Base-by-base conservation (phyloP, 2,797 vertebrate species). In the Halcyon leucocephala region DNA sequence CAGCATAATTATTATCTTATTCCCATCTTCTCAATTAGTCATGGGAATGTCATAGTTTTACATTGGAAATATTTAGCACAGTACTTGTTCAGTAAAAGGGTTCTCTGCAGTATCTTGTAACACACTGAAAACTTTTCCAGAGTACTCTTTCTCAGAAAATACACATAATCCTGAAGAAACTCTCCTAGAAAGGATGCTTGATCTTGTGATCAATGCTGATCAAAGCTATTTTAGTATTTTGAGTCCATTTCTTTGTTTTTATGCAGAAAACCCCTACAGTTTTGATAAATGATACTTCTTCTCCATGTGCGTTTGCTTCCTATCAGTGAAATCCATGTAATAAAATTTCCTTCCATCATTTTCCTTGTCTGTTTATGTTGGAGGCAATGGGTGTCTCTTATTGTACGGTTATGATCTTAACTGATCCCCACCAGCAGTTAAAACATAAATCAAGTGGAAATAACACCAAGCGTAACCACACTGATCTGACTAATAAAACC, bases 401-500 rank as follows among this genome's bases (percentile, higher is more conserved):
- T 78, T 89, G 44, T 57, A 14, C 67, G 44, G 21, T 74, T 86
- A 86, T 89, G 84, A 79, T 85, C 67, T 87, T 73, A 82, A 90
- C 24, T 82, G 67, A 80, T 82, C 54, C 64, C 76, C 64, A 64
- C 24, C 67, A 93, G 82, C 60, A 80, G 74, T 62, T 58, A 24
- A 11, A 44, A 33, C 66, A 93, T 86, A 90, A 91, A 94, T 94
- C 71, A 94, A 88, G 74, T 7, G 44, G 67, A 82, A 93, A 84
- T 66, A 71, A 55, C 51, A 71, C n/a, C 71, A 69, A 70, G 39
- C n/a, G 51, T 33, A 67, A 83, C 35, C 52, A 37, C 48, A 55
- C 69, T 29, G 51, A 85, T 87, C 69, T 64, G 82, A 77, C 51
- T 73, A 73, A 93, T 66, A 82, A 94, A 90, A 94, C 90, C 77